A percentile compares a stretch with the other conserved stretches of the same genome.
Conservation (phyloP, 2,113 vertebrate species). For the Ictalurus punctatus region DNA sequence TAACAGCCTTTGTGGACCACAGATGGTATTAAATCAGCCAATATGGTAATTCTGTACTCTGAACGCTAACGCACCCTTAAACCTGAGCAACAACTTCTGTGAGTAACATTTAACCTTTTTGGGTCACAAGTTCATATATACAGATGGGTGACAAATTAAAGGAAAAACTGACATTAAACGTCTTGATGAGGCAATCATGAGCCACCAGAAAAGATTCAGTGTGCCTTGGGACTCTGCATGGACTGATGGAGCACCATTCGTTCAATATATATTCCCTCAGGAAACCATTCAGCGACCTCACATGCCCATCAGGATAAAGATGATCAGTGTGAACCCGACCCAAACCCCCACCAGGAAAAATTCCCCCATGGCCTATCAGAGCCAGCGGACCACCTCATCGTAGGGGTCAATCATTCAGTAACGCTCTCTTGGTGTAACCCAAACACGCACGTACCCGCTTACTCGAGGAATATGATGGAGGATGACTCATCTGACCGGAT, state of each 20-base stretch:
- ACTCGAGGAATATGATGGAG: neutral
- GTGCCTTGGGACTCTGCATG: neutral
- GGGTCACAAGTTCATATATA: neutral
- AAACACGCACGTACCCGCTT: neutral
- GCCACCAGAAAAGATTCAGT: neutral
- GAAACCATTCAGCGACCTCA: neutral
- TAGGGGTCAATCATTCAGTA: neutral
- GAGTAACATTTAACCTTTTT: neutral
- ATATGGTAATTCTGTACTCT: slow-evolving; percentile 21
- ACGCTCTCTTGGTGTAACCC: neutral
- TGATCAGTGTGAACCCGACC: neutral
- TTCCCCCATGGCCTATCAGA: neutral
- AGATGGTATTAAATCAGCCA: slow-evolving; percentile 38
- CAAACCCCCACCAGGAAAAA: neutral
- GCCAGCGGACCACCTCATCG: neutral
- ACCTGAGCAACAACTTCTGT: neutral
- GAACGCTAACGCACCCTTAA: slow-evolving; percentile 16
- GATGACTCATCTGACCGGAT: slow-evolving; percentile 25
- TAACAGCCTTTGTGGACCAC: slow-evolving; percentile 36
- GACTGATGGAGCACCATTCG: neutral
- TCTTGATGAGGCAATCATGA: neutral
- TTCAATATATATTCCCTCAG: neutral
- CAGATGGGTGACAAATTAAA: neutral
- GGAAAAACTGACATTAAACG: neutral
- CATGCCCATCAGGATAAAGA: neutral